Evolutionary conservation across 2,113 vertebrate genomes (phyloP).

Genomic region (Lathamus discolor): DNA sequence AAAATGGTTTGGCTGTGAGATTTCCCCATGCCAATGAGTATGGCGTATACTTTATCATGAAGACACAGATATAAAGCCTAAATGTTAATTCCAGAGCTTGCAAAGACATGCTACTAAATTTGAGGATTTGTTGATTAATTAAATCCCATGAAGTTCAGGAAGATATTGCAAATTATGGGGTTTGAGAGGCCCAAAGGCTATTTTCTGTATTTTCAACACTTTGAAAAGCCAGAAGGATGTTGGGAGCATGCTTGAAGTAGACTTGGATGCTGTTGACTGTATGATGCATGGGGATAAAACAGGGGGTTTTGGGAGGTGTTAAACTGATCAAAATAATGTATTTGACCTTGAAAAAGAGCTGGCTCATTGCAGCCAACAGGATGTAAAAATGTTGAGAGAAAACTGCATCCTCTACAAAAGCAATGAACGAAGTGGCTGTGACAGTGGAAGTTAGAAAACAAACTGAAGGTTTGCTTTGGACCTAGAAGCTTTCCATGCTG

Average conservation of each 20-base stretch:
- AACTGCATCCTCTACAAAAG: slow-evolving; percentile 3
- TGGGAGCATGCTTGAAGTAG: neutral
- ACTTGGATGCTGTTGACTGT: neutral
- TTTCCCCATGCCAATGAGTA: neutral
- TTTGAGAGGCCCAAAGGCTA: neutral
- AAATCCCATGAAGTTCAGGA: neutral
- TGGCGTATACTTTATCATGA: neutral
- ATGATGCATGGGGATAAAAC: neutral
- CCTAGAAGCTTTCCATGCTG: neutral
- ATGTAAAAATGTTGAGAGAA: slow-evolving; percentile 20
- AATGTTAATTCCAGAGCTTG: neutral
- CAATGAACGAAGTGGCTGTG: slow-evolving; percentile 32
- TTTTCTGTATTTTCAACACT: neutral
- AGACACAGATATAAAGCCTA: neutral
- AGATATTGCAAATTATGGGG: neutral
- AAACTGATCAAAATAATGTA: slow-evolving; percentile 18
- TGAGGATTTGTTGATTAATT: neutral
- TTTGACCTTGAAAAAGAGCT: neutral
- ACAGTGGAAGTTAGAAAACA: neutral
- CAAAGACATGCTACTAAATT: neutral
- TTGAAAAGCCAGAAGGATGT: neutral
- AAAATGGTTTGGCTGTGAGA: neutral
- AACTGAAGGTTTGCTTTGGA: slow-evolving; percentile 40
- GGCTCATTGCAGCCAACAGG: neutral
- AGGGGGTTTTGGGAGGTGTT: neutral